These are phyloP conservation scores for Bagarius yarrelli DNA, from an alignment of 2,113 vertebrate genomes.

Conservation along the genomic window DNA sequence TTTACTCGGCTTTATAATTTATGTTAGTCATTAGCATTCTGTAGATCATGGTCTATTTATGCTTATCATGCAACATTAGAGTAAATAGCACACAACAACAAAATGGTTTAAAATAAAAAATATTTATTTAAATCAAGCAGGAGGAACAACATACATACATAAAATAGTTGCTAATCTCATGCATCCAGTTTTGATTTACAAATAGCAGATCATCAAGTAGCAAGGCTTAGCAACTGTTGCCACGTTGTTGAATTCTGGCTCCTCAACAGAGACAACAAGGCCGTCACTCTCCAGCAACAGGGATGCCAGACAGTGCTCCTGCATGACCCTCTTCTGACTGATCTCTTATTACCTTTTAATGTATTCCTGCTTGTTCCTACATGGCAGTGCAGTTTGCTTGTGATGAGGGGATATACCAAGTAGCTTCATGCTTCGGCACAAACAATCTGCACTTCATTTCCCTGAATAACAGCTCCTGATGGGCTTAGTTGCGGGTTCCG, in stretches of 20 bases:
- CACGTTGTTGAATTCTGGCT: constrained; percentile 70
- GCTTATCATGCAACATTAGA: constrained; percentile 9
- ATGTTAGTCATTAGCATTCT: constrained; percentile 18
- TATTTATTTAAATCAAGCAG: constrained; percentile 32
- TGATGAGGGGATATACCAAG: constrained; percentile 79
- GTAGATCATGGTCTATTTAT: constrained; percentile 8
- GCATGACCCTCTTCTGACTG: constrained; percentile 72
- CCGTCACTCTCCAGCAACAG: constrained; percentile 65
- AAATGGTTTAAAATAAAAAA: not conserved
- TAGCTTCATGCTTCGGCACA: constrained; percentile 68
- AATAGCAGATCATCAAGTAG: constrained; percentile 43
- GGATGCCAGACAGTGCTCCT: constrained; percentile 56
- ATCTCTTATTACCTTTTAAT: constrained; percentile 83
- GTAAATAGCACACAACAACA: constrained; percentile 18
- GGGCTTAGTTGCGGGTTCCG: constrained; percentile 67
- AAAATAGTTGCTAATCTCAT: constrained; percentile 40
- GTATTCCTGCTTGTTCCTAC: constrained; percentile 79
- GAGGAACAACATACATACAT: constrained; percentile 9
- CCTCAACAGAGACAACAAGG: constrained; percentile 71
- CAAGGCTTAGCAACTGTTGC: constrained; percentile 76
- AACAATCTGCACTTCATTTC: constrained; percentile 84
- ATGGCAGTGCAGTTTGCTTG: constrained; percentile 73
- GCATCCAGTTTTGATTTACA: constrained; percentile 37
- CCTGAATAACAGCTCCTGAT: constrained; percentile 72
- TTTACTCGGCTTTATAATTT: not conserved